Evolutionary conservation across 2,113 vertebrate genomes (phyloP), one percentile per base, ranked within the genome.

Genomic region (Tyto alba): DNA sequence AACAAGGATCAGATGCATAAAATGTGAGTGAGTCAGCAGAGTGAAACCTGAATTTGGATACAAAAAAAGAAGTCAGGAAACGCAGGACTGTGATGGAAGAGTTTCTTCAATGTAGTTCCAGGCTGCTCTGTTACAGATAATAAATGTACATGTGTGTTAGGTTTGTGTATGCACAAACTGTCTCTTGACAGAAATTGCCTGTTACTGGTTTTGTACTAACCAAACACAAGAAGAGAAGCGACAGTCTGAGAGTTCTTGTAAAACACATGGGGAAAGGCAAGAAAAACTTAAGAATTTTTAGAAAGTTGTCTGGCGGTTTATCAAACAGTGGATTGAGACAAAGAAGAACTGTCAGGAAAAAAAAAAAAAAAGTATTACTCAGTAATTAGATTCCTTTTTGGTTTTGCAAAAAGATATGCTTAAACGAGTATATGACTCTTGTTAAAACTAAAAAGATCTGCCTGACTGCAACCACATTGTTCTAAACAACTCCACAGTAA

Each of bases 91-190:
- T 2, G 4, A 22, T 27, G 18, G 52, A 85, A 76, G 60, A 87
- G 15, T 5, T 85, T 84, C 53, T 91, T 71, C 62, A 73, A 18
- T 16, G 48, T 0, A 55, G 13, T 59, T 75, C 64, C 60, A 92
- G 40, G 79, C 75, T 41, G 27, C 21, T 67, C 59, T 76, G 43
- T 68, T 83, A 76, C 18, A 75, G 34, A 68, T 9, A 19, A 0
- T 8, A 69, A 73, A 27, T 8, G 7, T 22, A 73, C 0, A 0
- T 0, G 3, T 10, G 21, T 7, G 10, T 40, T 41, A 63, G 38
- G 23, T 63, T 80, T 89, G 63, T 23, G 52, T 12, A 71, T 47
- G 47, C 20, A 78, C 14, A 66, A 95, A 67, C 23, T 5, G 18
- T 2, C 50, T 55, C 68, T 18, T 63, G 40, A 86, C 18, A 89